Percentiles rank a stretch among this genome's conserved stretches.
Conservation (phyloP, 1,140 invertebrate species). For the Mactra quadrangularis region DNA sequence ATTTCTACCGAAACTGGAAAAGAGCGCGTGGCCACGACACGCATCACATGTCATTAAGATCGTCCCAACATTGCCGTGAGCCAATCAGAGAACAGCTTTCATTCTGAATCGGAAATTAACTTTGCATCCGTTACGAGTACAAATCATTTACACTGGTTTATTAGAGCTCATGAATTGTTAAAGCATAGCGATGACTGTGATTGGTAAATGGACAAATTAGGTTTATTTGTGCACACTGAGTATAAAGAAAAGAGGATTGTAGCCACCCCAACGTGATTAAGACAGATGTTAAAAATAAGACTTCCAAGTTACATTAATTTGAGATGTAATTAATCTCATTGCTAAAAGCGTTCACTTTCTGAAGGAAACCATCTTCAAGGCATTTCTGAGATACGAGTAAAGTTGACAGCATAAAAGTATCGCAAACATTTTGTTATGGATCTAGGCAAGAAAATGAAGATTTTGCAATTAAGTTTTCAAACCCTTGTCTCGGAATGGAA, state of each 20-base stretch:
- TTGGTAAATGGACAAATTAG: constrained; percentile 53
- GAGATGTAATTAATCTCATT: constrained; percentile 48
- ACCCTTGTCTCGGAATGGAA: too few relatives aligned
- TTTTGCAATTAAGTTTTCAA: too few relatives aligned
- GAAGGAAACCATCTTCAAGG: constrained; percentile 36
- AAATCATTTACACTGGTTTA: constrained; percentile 59
- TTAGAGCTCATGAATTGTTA: constrained; percentile 57
- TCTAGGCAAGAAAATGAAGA: too few relatives aligned
- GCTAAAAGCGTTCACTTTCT: constrained; percentile 5
- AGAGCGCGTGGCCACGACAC: constrained; percentile 55
- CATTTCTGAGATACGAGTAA: neutral
- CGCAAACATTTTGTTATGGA: constrained; percentile 4
- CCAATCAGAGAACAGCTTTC: constrained; percentile 42
- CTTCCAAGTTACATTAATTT: constrained; percentile 17
- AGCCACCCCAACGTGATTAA: constrained; percentile 1
- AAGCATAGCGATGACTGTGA: constrained; percentile 38
- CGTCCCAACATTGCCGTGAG: constrained; percentile 14
- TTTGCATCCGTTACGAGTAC: constrained; percentile 39
- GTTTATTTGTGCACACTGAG: constrained; percentile 35
- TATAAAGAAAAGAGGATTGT: constrained; percentile 22
- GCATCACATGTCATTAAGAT: constrained; percentile 26
- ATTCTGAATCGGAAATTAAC: constrained; percentile 55
- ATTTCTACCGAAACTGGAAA: constrained; percentile 59
- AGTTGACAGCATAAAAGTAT: constrained; percentile 46
- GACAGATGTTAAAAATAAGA: constrained; percentile 45